Percentiles rank a stretch among this genome's conserved stretches.
These are phyloP conservation scores for Platerodrilus igneus DNA, from an alignment of 2,888 invertebrate genomes.

Conservation along the genomic window DNA sequence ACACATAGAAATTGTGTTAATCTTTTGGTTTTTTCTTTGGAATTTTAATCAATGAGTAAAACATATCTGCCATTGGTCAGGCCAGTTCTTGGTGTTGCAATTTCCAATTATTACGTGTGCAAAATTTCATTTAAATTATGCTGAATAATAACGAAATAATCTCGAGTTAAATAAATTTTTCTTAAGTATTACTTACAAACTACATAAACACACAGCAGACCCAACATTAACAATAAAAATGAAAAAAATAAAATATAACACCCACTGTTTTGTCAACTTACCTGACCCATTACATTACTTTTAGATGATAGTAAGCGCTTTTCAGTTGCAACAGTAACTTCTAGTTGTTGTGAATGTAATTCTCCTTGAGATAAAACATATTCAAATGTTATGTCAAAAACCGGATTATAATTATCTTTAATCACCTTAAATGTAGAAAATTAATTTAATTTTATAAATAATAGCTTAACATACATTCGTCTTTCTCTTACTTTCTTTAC, in stretches of 20 bases:
- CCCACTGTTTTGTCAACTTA: slow-evolving; percentile 22
- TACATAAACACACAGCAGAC: not conserved
- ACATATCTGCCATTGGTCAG: too few species aligned
- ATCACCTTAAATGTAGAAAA: slow-evolving; percentile 51
- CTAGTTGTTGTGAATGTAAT: slow-evolving; percentile 68
- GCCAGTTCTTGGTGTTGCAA: too few species aligned
- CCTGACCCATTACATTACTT: slow-evolving; percentile 78
- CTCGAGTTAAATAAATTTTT: too few species aligned
- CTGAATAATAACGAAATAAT: too few species aligned
- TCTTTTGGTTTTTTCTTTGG: too few species aligned
- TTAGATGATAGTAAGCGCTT: slow-evolving; percentile 77
- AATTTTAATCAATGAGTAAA: too few species aligned
- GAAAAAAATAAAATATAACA: slow-evolving; percentile 7
- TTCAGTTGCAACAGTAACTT: slow-evolving; percentile 84
- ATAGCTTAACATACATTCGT: slow-evolving; percentile 58
- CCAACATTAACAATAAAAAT: slow-evolving; percentile 1
- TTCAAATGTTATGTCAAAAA: slow-evolving; percentile 88
- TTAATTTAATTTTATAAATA: slow-evolving; percentile 1
- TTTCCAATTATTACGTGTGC: too few species aligned
- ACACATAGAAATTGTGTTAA: too few species aligned
- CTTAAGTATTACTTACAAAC: too few species aligned
- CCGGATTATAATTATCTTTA: slow-evolving; percentile 87
- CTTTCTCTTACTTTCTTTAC: slow-evolving; percentile 83
- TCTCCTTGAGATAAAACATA: slow-evolving; percentile 81
- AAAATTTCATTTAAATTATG: too few species aligned